These are phyloP conservation scores for Melanaphis sacchari DNA, from an alignment of 1,140 invertebrate genomes.

Conservation along the genomic window DNA sequence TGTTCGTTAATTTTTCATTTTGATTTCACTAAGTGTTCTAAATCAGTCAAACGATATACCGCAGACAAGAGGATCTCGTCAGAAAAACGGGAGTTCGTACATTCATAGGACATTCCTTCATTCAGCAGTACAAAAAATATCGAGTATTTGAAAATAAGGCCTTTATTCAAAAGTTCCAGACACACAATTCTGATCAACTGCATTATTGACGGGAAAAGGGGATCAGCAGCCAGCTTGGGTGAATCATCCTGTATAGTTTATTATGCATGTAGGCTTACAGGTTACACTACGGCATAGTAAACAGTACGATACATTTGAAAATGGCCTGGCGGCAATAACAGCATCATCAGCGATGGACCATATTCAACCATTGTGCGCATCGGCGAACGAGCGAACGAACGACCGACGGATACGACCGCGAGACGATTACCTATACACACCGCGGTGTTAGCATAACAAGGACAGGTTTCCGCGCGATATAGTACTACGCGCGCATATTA, in stretches of 20 bases:
- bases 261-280: not conserved
- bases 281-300: not conserved
- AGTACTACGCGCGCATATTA: not conserved
- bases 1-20: not conserved
- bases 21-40: not conserved
- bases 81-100: not conserved
- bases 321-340: not conserved
- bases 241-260: not conserved
- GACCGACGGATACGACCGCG: not conserved
- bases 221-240: not conserved
- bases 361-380: not conserved
- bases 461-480: not conserved
- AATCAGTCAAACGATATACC: not conserved
- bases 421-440: not conserved
- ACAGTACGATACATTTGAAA: not conserved
- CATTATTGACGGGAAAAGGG: not conserved
- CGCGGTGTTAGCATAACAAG: not conserved
- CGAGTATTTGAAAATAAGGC: not conserved
- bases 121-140: not conserved
- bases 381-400: not conserved
- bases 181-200: not conserved
- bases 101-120: not conserved
- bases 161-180: not conserved
- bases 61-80: not conserved
- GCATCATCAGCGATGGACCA: not conserved